Conservation (phyloP, 2,888 invertebrate genomes). For the Ctena decussata region DNA sequence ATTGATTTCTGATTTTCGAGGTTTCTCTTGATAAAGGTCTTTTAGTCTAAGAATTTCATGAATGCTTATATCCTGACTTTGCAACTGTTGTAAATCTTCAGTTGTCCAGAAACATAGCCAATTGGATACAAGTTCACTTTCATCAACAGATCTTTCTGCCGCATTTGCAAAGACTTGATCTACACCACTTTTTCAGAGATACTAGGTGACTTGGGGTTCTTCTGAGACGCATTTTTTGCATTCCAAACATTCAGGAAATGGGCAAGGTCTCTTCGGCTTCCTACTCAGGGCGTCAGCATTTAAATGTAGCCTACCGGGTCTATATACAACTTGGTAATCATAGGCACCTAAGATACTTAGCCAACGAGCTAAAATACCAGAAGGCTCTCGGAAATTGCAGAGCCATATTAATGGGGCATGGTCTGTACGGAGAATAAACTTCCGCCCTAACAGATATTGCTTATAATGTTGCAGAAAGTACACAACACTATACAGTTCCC, state of each 20-base stretch:
- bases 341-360: constrained; percentile 32
- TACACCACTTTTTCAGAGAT: neutral
- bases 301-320: constrained; percentile 29
- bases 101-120: neutral
- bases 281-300: constrained; percentile 32
- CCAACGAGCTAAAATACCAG: constrained; percentile 40
- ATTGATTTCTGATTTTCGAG: neutral
- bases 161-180: neutral
- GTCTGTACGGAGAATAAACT: constrained; percentile 36
- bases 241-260: neutral
- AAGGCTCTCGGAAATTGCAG: constrained; percentile 21
- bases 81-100: neutral
- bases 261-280: neutral
- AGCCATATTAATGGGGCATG: constrained; percentile 41
- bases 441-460: constrained; percentile 30
- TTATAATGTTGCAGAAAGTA: constrained; percentile 31
- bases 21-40: neutral
- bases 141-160: neutral
- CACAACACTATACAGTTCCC: constrained; percentile 53
- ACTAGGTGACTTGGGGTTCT: neutral
- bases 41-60: neutral
- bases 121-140: neutral
- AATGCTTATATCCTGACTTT: neutral
- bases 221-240: neutral
- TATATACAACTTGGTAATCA: constrained; percentile 27